phyloP scores from a whole-genome alignment of 2,113 vertebrate genomes.

The Peromyscus leucopus region DNA sequence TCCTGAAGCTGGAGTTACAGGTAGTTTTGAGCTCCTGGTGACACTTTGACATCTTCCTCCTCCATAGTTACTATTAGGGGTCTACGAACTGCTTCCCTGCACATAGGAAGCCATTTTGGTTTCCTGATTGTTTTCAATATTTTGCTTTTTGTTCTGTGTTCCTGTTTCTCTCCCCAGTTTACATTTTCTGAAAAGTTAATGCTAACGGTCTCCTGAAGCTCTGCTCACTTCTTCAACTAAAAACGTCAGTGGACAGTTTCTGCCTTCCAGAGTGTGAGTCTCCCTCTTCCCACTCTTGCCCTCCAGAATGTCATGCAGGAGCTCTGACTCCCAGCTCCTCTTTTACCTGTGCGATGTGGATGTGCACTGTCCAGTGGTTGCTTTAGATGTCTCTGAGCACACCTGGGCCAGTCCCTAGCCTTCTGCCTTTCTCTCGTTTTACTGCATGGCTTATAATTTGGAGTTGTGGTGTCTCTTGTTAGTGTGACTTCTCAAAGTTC shows the following conservation, averaged over 20 bases:
- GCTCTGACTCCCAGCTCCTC: not conserved
- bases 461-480: not conserved
- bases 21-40: not conserved
- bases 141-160: not conserved
- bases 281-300: not conserved
- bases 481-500: not conserved
- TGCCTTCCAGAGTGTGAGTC: not conserved
- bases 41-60: not conserved
- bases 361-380: not conserved
- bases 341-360: not conserved
- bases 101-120: not conserved
- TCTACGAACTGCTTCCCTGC: not conserved
- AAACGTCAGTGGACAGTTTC: not conserved
- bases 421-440: not conserved
- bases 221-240: not conserved
- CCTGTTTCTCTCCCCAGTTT: not conserved
- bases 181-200: not conserved
- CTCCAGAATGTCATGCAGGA: not conserved
- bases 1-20: not conserved
- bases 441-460: not conserved
- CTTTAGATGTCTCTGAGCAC: not conserved
- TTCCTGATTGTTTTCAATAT: not conserved
- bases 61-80: not conserved
- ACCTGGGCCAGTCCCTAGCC: not conserved
- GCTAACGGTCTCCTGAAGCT: not conserved